Base-by-base conservation (phyloP, 2,888 invertebrate species). In the Dendrolimus houi region DNA sequence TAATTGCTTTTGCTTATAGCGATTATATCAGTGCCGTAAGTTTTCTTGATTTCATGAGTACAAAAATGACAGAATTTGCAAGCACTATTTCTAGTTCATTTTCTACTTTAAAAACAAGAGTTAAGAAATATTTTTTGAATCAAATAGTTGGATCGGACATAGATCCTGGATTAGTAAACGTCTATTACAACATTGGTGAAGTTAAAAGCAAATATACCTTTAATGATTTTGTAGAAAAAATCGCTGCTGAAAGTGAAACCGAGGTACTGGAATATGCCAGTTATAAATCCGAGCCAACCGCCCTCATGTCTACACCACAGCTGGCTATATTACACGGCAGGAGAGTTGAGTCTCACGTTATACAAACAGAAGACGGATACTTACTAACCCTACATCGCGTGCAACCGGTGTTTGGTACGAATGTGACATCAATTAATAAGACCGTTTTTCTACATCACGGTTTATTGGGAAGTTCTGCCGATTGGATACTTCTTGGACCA, bases 401-500 rank as follows among this genome's bases (percentile, higher is more conserved):
- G 57, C 58, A 70, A 58, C 64, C 64, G 2, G 55, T 53, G 0
- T 13, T 52, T 2, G 56, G 12, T 12, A 10, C 12, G 12, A 10
- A 47, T 47, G 41, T 58, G 9, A 42, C 56, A n/a, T 41, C n/a
- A 40, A 41, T 52, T 0, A 72, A 72, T 53, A 66, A 68, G 56
- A 77, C 81, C 7, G 70, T 83, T 40, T 67, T 85, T 55, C 72
- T 86, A 53, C 83, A 85, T 58, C 87, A 87, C 55, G 86, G 87
- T 9, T 61, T 87, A 55, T 72, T 86, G 0, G 86, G 85, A 8
- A 86, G 85, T 62, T 86, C 87, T 1, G 81, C 81, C 0, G 86
- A 87, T 64, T 87, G 87, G 87, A 72, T 87, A 55, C 62, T 87
- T 58, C 67, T 82, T n/a, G 87, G 85, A 52, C 66, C 82, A 1